Conservation (phyloP, 2,797 vertebrate genomes). For the Tinamus major region DNA sequence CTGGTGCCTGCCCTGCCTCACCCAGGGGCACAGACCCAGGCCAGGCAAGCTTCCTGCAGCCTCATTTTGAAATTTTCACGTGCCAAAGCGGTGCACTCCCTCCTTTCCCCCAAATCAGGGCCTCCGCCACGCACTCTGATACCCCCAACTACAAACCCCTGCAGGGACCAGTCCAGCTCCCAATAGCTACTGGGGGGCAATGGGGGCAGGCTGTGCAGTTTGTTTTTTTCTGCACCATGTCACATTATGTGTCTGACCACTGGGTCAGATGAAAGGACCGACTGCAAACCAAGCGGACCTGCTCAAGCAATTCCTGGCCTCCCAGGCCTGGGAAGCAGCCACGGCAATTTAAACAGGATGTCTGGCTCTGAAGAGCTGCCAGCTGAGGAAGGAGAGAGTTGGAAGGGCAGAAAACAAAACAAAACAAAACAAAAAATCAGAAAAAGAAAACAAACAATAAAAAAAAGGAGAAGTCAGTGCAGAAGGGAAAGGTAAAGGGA, state of each 20-base stretch:
- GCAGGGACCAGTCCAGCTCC: not conserved
- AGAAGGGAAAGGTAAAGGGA: not conserved
- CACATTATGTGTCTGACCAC: not conserved
- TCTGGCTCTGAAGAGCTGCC: not conserved
- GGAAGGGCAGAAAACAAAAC: not conserved
- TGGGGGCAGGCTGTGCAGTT: not conserved
- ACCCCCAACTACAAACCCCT: rapidly evolving
- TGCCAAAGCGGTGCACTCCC: rapidly evolving
- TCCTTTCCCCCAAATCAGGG: not conserved
- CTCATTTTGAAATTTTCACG: not conserved
- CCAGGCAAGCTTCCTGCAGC: not conserved
- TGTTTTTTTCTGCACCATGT: no score
- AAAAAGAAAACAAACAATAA: no score
- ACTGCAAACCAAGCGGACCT: not conserved
- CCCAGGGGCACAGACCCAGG: not conserved
- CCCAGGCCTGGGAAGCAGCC: rapidly evolving
- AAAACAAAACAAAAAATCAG: no score
- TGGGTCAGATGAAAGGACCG: rapidly evolving
- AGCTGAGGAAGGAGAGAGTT: not conserved
- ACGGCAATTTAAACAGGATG: not conserved
- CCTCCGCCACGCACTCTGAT: rapidly evolving
- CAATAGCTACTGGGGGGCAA: not conserved
- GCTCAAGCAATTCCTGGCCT: not conserved
- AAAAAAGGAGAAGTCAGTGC: slow-evolving; percentile 21
- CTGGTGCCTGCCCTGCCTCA: not conserved